Evolutionary conservation across 2,797 vertebrate genomes (phyloP), one percentile per base, ranked within the genome.

Genomic region (Rhinophrynus dorsalis): DNA sequence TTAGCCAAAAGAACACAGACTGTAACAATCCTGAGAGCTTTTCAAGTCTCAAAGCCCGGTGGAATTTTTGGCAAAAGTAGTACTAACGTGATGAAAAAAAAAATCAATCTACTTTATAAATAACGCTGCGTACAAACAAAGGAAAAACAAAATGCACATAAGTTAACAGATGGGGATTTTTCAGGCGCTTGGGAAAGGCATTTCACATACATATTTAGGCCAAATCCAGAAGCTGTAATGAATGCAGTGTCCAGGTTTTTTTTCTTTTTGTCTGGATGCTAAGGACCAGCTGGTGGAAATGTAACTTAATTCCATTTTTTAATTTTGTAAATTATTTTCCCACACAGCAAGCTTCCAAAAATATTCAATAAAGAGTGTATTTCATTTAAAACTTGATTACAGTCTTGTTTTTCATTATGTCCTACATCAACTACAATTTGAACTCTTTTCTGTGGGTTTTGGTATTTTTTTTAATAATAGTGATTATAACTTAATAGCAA

Each of bases 111-210:
- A 29, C 32, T 71, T 57, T 56, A 56, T 56, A 71, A 72, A 59
- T 52, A 59, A 44, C 29, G 37, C 42, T 44, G 61, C 61, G 44
- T 58, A 66, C 61, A 66, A 73, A 73, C 61, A 72, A 72, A 58
- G 20, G 45, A 24, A 59, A 51, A 66, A 58, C 44, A 58, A 59
- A 65, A 73, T 44, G 54, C 42, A 73, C 69, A 66, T 66, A 73
- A 33, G 23, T 57, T 57, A 72, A 15, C 33, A 59, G 54, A 73
- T 72, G 60, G 52, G 40, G 50, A 6, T 40, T 58, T 42, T 27
- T 58, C 11, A 51, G 44, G 62, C 55, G 60, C 59, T 35, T 65
- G 61, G 60, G 55, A 66, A 73, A 59, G 33, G 33, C 27, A 65
- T 65, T 64, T 66, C 26, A 24, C 35, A 52, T 54, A 48, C 20